Evolutionary conservation across 2,888 invertebrate genomes (phyloP).

Genomic region (Kryphioiulus occultus): DNA sequence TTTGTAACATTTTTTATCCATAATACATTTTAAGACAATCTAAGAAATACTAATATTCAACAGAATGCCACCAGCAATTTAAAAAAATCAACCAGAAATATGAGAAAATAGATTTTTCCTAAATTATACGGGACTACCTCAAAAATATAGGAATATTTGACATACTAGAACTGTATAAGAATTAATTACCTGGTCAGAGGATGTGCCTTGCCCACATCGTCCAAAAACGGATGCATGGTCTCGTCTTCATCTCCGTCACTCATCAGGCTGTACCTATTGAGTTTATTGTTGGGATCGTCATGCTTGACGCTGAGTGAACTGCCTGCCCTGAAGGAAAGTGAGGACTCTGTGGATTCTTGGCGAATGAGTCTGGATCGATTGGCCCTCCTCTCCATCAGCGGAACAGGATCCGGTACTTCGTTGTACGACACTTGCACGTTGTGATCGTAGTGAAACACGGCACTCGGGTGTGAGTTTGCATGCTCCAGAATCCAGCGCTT

Average conservation of each 20-base stretch:
- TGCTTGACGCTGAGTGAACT: conserved; percentile 24
- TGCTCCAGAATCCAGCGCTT: conserved; percentile 33
- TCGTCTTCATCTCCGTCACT: conserved; percentile 47
- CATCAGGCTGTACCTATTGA: conserved; percentile 21
- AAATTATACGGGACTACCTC: too few species aligned
- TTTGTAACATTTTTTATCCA: too few species aligned
- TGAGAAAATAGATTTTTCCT: too few species aligned
- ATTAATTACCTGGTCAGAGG: conserved; percentile 37
- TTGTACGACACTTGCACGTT: conserved; percentile 9
- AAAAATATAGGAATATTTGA: too few species aligned
- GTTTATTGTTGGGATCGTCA: neutral
- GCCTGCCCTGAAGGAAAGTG: conserved; percentile 20
- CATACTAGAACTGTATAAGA: too few species aligned
- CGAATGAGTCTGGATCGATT: neutral
- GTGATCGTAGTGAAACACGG: conserved; percentile 42
- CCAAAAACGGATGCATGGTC: neutral
- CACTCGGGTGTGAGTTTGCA: conserved; percentile 37
- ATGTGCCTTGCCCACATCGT: conserved; percentile 15
- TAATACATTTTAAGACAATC: too few species aligned
- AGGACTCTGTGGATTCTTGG: conserved; percentile 46
- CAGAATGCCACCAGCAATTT: too few species aligned
- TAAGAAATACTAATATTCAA: too few species aligned
- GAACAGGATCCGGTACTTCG: conserved; percentile 15
- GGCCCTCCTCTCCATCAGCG: neutral
- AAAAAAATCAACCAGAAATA: too few species aligned